These are phyloP conservation scores for Xiphophorus birchmanni DNA, from an alignment of 2,797 vertebrate species.

Conservation along the genomic window DNA sequence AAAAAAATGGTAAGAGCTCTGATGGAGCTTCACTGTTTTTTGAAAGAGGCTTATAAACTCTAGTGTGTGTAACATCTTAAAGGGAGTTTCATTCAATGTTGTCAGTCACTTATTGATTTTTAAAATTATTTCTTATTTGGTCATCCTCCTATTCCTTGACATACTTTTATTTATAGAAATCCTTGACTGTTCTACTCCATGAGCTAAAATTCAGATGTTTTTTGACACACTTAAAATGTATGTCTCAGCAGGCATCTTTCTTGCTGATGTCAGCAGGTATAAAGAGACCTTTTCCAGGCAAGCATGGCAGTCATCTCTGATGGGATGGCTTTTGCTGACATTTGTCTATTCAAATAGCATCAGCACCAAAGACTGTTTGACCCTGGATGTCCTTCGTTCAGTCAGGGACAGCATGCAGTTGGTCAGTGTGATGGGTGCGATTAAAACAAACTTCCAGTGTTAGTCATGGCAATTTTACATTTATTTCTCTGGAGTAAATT, in stretches of 20 bases:
- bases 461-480: background rate
- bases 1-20: background rate
- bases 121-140: background rate
- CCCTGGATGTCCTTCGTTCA: constrained; percentile 4
- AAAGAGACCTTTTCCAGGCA: constrained; percentile 34
- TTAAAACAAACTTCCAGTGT: background rate
- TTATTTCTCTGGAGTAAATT: constrained; percentile 1
- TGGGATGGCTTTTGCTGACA: constrained; percentile 16
- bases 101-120: background rate
- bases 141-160: background rate
- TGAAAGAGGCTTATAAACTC: background rate
- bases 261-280: constrained; percentile 43
- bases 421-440: background rate
- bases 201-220: constrained; percentile 16
- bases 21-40: background rate
- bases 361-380: constrained; percentile 24
- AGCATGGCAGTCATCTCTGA: constrained; percentile 26
- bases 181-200: constrained; percentile 1
- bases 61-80: background rate
- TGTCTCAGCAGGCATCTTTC: constrained; percentile 27
- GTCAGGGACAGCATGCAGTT: constrained; percentile 9
- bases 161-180: constrained; percentile 7
- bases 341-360: constrained; percentile 20
- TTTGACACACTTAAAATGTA: constrained; percentile 27
- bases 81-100: background rate